Base-by-base conservation (phyloP, 2,113 vertebrate genomes). In the Merops nubicus region DNA sequence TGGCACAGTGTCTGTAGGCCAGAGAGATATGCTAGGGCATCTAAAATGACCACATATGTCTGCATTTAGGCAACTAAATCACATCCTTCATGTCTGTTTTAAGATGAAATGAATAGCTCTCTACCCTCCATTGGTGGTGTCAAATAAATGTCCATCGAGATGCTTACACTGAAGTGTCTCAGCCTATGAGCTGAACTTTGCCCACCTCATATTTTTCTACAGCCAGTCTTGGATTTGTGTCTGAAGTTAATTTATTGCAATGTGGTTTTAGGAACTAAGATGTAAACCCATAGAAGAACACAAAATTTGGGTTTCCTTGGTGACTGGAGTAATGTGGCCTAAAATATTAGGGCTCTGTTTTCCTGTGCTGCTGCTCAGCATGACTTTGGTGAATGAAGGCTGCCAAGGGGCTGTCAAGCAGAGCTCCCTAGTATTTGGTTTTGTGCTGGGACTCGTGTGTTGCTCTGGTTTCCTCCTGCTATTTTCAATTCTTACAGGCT, bases 401-500 rank as follows among this genome's bases (percentile, higher is more conserved):
- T 93, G 85, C 59, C 88, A 93, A 76, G 56, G 88, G 68, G 13
- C 42, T 87, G 59, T 87, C 75, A 93, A 80, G 29, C 54, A 91
- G 75, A 69, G 54, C 17, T 90, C 63, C 57, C 38, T 77, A 34
- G n/a, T 64, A 45, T 84, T 59, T 86, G n/a, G 42, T 87, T 95
- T 82, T 89, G 43, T 42, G 22, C 33, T 56, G n/a, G 29, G 33
- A 23, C 51, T 77, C 2, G 0, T 94, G 78, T 54, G 22, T 69
- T 88, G 26, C 74, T 88, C 67, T 88, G 82, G 19, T 95, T 96
- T 93, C 60, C 56, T 85, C 56, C 88, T 74, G 42, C 51, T 95
- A 64, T 79, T 90, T 45, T 70, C 5, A 2, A 40, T 77, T 84
- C 65, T 69, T 88, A 23, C 33, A 85, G 92, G 82, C 51, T n/a